A percentile compares a stretch with the other conserved stretches of the same genome.
Evolutionary conservation across 1,140 invertebrate genomes (phyloP).

Genomic region (Ganaspis sp.): DNA sequence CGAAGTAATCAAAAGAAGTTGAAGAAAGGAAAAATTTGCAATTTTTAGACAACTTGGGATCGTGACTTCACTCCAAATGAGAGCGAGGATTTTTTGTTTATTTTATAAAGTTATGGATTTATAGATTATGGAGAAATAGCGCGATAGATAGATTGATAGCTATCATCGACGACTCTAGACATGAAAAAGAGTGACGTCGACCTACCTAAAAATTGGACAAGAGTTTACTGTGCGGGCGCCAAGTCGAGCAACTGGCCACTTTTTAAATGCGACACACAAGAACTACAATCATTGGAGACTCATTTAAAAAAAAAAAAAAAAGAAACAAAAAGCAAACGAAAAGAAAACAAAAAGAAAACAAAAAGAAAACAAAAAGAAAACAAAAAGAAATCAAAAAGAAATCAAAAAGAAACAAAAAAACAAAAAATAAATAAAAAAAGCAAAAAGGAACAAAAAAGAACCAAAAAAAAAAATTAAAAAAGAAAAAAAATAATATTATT

Average conservation of each 20-base stretch:
- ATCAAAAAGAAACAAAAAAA: no score
- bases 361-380: no score
- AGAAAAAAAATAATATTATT: no score
- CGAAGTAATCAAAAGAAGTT: background rate
- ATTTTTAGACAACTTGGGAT: background rate
- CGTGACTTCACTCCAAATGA: conserved; percentile 15
- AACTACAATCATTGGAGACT: background rate
- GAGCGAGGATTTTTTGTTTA: background rate
- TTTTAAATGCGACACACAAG: conserved; percentile 54
- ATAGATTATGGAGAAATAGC: conserved; percentile 60
- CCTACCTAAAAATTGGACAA: conserved; percentile 75
- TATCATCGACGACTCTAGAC: conserved; percentile 59
- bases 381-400: background rate
- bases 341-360: background rate
- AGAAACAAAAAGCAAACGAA: no score
- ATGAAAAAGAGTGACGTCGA: conserved; percentile 53
- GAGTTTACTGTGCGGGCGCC: conserved; percentile 75
- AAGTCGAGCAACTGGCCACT: conserved; percentile 70
- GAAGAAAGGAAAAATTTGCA: no score
- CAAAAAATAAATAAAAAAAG: no score
- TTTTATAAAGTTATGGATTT: background rate
- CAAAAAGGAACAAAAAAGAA: no score
- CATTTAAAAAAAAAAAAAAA: background rate
- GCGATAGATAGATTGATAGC: conserved; percentile 68
- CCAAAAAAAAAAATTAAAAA: no score